phyloP scores from a whole-genome alignment of 2,888 invertebrate genomes.

The Tiphia femorata region DNA sequence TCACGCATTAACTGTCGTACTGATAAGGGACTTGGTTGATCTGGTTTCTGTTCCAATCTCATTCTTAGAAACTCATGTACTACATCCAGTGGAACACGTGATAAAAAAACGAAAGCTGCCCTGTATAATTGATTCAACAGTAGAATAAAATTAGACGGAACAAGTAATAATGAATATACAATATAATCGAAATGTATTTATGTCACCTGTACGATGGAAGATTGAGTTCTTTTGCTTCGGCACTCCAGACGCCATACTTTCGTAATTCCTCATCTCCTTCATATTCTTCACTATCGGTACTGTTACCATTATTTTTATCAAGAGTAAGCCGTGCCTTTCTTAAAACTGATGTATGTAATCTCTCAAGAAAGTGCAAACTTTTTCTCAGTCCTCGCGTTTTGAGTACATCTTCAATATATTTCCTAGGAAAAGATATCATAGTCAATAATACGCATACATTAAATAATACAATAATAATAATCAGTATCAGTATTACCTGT shows the following conservation, averaged over 20 bases:
- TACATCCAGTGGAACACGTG: slow-evolving; percentile 89
- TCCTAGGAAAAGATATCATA: too few relatives aligned
- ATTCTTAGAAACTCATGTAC: slow-evolving; percentile 91
- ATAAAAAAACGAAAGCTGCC: slow-evolving; percentile 87
- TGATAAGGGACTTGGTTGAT: slow-evolving; percentile 87
- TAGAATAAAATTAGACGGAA: neutral
- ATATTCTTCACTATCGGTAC: slow-evolving; percentile 52
- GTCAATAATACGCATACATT: too few relatives aligned
- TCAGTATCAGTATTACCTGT: slow-evolving; percentile 48
- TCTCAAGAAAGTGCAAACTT: slow-evolving; percentile 83
- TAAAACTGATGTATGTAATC: slow-evolving; percentile 78
- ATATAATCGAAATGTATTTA: neutral
- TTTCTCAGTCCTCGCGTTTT: slow-evolving; percentile 89
- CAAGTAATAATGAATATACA: neutral
- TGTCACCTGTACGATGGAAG: slow-evolving; percentile 82
- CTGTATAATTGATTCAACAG: slow-evolving; percentile 52
- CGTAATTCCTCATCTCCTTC: slow-evolving; percentile 71
- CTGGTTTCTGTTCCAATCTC: slow-evolving; percentile 85
- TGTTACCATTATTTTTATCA: slow-evolving; percentile 63
- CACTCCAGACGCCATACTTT: slow-evolving; percentile 83
- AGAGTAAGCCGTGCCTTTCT: slow-evolving; percentile 80
- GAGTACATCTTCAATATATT: slow-evolving; percentile 88
- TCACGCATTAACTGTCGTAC: slow-evolving; percentile 91
- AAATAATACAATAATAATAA: neutral
- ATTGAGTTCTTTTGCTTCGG: slow-evolving; percentile 80